Conservation (phyloP, 2,888 invertebrate species). For the Cosmia trapezina region DNA sequence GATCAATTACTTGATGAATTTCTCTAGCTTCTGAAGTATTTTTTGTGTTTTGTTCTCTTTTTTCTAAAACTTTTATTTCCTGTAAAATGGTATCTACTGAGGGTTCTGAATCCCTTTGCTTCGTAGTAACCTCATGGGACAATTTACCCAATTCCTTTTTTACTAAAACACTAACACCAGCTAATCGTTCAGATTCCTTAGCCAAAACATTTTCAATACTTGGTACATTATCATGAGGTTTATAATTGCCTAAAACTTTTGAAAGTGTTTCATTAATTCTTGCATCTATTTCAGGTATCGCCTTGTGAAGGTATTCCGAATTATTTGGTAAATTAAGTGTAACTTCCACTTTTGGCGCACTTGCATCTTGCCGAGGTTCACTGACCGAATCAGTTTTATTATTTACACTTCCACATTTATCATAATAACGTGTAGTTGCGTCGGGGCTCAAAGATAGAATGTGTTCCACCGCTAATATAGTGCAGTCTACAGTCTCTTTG, state of each 20-base stretch:
- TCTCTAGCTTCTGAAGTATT: conserved; percentile 71
- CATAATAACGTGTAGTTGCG: conserved; percentile 60
- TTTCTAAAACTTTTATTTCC: conserved; percentile 74
- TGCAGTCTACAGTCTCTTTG: conserved; percentile 81
- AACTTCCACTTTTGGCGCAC: conserved; percentile 36
- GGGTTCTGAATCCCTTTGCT: conserved; percentile 61
- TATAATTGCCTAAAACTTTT: conserved; percentile 39
- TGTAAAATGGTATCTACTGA: conserved; percentile 72
- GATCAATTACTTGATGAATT: conserved; percentile 73
- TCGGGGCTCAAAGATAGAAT: conserved; percentile 67
- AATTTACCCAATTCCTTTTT: conserved; percentile 76
- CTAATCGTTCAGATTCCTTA: conserved; percentile 73
- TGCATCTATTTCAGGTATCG: conserved; percentile 55
- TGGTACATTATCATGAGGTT: conserved; percentile 62
- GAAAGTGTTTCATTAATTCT: conserved; percentile 63
- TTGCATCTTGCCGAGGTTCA: conserved; percentile 23
- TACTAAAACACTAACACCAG: conserved; percentile 73
- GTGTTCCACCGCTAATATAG: conserved; percentile 80
- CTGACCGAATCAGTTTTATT: conserved; percentile 36
- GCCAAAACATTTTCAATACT: conserved; percentile 68
- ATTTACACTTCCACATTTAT: conserved; percentile 60
- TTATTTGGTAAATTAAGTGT: conserved; percentile 37
- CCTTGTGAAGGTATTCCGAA: conserved; percentile 44
- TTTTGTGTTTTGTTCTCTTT: conserved; percentile 70
- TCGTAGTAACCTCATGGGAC: conserved; percentile 69